Evolutionary conservation across 2,113 vertebrate species (phyloP).

Genomic region (Halcyon malimbica): DNA sequence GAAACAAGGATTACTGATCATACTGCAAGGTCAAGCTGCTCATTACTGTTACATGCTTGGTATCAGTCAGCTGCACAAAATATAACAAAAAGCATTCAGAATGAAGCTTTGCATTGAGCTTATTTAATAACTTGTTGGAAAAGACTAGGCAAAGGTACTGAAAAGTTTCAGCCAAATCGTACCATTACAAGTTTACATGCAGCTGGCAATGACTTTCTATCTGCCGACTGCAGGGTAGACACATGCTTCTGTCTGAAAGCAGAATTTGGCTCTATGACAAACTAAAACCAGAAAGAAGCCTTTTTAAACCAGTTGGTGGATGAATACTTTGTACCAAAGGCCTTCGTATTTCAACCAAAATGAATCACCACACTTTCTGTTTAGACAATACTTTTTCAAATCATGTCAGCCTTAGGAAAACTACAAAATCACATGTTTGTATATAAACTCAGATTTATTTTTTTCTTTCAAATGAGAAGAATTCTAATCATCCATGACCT

Average conservation of each 20-base stretch:
- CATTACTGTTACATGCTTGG: neutral
- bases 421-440: neutral
- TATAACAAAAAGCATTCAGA: neutral
- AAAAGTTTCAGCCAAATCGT: neutral
- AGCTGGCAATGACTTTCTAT: neutral
- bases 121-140: neutral
- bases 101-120: neutral
- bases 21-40: neutral
- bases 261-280: neutral
- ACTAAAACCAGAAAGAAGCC: neutral
- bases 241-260: neutral
- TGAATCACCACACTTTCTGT: neutral
- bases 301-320: conserved; percentile 3
- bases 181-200: neutral
- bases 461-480: neutral
- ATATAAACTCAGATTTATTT: neutral
- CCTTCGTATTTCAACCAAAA: neutral
- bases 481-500: neutral
- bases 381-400: neutral
- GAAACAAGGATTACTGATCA: neutral
- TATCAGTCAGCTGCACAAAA: neutral
- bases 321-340: conserved; percentile 14
- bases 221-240: neutral
- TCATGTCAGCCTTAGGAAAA: neutral
- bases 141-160: neutral